A percentile compares a stretch with the other conserved stretches of the same genome.
Evolutionary conservation across 2,797 vertebrate species (phyloP).

Genomic region (Rhabdophis nuchalis): DNA sequence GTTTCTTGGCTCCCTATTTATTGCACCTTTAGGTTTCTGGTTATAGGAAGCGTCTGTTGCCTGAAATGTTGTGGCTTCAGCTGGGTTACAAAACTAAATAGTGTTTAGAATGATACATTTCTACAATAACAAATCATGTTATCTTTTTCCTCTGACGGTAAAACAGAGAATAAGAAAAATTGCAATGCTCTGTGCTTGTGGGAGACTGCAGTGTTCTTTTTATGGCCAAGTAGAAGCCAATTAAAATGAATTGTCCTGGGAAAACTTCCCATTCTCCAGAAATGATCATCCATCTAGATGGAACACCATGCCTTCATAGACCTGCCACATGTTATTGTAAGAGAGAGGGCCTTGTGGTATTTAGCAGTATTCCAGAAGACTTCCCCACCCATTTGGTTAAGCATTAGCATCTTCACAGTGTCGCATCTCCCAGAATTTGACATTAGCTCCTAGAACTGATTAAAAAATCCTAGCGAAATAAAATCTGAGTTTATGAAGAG

Average conservation of each 20-base stretch:
- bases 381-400: slow-evolving; percentile 38
- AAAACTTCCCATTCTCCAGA: slow-evolving; percentile 51
- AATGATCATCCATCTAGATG: slow-evolving; percentile 48
- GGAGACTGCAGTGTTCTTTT: slow-evolving; percentile 65
- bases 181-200: slow-evolving; percentile 32
- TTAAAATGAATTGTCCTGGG: slow-evolving; percentile 49
- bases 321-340: slow-evolving; percentile 36
- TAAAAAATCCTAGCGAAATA: not conserved
- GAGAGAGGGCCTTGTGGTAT: not conserved
- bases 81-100: slow-evolving; percentile 49
- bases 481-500: not conserved
- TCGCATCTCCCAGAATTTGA: slow-evolving; percentile 23
- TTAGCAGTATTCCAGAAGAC: not conserved
- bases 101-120: slow-evolving; percentile 58
- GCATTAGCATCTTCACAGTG: slow-evolving; percentile 1
- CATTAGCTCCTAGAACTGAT: slow-evolving; percentile 24
- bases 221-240: slow-evolving; percentile 64
- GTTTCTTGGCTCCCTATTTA: slow-evolving; percentile 44
- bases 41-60: slow-evolving; percentile 58
- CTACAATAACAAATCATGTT: slow-evolving; percentile 58
- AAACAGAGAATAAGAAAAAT: slow-evolving; percentile 44
- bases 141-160: slow-evolving; percentile 31
- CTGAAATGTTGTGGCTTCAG: slow-evolving; percentile 59
- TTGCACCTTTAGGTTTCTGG: slow-evolving; percentile 57
- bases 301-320: slow-evolving; percentile 41